These are phyloP conservation scores for Cromileptes altivelis DNA, from an alignment of 2,113 vertebrate genomes.

Conservation along the genomic window DNA sequence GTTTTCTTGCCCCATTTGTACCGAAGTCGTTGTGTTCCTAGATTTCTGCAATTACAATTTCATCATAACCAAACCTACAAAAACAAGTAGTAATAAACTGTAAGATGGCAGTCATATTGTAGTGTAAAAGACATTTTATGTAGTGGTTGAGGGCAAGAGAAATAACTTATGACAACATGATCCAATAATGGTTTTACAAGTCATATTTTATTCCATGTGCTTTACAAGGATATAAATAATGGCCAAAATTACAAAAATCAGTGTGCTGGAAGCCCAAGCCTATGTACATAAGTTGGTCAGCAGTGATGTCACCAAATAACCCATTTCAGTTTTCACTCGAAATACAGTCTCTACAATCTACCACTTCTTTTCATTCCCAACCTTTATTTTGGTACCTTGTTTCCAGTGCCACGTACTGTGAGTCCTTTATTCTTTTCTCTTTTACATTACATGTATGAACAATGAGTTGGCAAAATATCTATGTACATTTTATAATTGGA, in stretches of 20 bases:
- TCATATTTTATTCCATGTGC: slow-evolving; percentile 98
- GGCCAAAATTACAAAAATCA: slow-evolving; percentile 98
- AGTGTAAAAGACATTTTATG: background rate
- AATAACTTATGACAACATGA: slow-evolving; percentile 28
- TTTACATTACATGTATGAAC: slow-evolving; percentile 96
- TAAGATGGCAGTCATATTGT: background rate
- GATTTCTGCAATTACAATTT: background rate
- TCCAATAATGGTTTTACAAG: slow-evolving; percentile 89
- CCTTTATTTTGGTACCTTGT: slow-evolving; percentile 89
- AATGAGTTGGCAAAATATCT: slow-evolving; percentile 98
- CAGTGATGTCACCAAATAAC: slow-evolving; percentile 88
- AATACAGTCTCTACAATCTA: slow-evolving; percentile 86
- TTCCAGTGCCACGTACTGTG: slow-evolving; percentile 88
- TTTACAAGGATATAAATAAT: slow-evolving; percentile 99
- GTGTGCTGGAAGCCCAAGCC: slow-evolving; percentile 99
- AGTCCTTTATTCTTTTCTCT: slow-evolving; percentile 78
- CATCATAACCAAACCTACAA: background rate
- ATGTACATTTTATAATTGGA: slow-evolving; percentile 92
- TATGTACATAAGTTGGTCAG: slow-evolving; percentile 95
- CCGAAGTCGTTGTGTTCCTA: background rate
- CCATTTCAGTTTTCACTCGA: slow-evolving; percentile 83
- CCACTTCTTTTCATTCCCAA: slow-evolving; percentile 47
- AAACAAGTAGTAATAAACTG: background rate
- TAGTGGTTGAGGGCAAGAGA: background rate
- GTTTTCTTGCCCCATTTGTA: background rate